Percentiles rank a stretch among this genome's conserved stretches.
These are phyloP conservation scores for Cephalotes varians DNA, from an alignment of 2,888 invertebrate genomes.

Conservation along the genomic window DNA sequence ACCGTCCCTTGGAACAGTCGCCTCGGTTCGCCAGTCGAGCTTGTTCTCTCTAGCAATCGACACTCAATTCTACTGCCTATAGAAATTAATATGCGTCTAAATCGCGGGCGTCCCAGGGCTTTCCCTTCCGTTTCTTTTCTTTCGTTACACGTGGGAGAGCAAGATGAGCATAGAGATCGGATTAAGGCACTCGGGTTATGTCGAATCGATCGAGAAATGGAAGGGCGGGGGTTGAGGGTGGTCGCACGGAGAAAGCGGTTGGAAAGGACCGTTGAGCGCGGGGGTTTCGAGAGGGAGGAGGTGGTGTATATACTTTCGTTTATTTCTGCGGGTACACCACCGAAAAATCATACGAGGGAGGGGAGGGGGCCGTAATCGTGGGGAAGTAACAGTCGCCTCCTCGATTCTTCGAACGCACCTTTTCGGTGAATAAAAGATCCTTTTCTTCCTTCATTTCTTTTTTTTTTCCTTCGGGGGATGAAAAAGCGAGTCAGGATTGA, in stretches of 20 bases:
- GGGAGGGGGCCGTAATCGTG: neutral
- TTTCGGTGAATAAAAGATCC: slow-evolving; percentile 23
- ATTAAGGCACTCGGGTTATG: slow-evolving; percentile 81
- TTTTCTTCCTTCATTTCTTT: neutral
- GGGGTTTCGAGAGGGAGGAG: neutral
- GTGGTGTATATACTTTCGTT: slow-evolving; percentile 39
- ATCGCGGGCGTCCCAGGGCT: slow-evolving; percentile 62
- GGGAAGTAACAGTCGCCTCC: slow-evolving; percentile 1
- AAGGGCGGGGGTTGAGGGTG: neutral
- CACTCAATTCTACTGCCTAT: slow-evolving; percentile 76
- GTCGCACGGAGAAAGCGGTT: slow-evolving; percentile 68
- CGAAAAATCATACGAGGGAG: slow-evolving; percentile 22
- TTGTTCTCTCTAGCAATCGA: slow-evolving; percentile 74
- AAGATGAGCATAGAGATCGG: slow-evolving; percentile 63
- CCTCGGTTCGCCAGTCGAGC: slow-evolving; percentile 28
- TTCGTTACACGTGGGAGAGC: slow-evolving; percentile 40
- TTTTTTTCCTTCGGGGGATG: neutral
- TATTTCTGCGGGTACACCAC: slow-evolving; percentile 20
- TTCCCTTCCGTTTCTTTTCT: slow-evolving; percentile 55
- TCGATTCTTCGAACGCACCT: slow-evolving; percentile 20
- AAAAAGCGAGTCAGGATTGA: neutral
- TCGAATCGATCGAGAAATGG: slow-evolving; percentile 66
- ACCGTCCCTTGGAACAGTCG: slow-evolving; percentile 53
- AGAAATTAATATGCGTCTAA: slow-evolving; percentile 76
- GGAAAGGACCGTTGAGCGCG: neutral